Evolutionary conservation across 1,140 invertebrate genomes (phyloP).

Genomic region (Sitobion miscanthi): DNA sequence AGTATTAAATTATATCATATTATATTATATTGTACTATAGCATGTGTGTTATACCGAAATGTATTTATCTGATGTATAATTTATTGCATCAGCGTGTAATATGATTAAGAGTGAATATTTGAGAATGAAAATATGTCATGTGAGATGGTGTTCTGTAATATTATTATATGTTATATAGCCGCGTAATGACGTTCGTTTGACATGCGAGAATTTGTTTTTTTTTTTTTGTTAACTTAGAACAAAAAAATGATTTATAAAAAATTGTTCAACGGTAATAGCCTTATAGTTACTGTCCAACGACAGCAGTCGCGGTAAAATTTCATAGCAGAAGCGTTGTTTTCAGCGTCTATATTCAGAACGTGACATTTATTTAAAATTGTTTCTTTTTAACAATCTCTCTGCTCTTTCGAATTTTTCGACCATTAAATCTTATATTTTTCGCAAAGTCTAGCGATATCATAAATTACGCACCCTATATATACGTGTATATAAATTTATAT

Average conservation of each 20-base stretch:
- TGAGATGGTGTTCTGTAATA: background rate
- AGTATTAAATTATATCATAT: background rate
- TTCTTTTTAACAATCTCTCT: slow-evolving; percentile 4
- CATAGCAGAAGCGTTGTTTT: background rate
- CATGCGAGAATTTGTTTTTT: background rate
- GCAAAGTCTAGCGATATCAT: background rate
- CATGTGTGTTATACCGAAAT: too few relatives aligned
- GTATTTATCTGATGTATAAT: background rate
- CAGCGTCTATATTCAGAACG: background rate
- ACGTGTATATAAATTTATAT: background rate
- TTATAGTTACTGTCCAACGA: too few relatives aligned
- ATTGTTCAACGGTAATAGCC: background rate
- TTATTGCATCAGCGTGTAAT: background rate
- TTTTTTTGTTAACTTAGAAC: background rate
- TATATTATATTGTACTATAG: too few relatives aligned
- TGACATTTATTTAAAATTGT: slow-evolving; percentile 20
- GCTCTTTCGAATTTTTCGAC: background rate
- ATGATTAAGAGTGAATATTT: background rate
- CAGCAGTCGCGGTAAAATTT: background rate
- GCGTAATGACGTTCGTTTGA: background rate
- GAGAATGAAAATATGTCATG: background rate
- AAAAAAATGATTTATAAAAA: slow-evolving; percentile 25
- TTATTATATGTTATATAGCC: background rate
- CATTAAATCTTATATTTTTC: slow-evolving; percentile 3
- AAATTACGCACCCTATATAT: background rate